Evolutionary conservation across 2,113 vertebrate species (phyloP).

Genomic region (Tenrec ecaudatus): DNA sequence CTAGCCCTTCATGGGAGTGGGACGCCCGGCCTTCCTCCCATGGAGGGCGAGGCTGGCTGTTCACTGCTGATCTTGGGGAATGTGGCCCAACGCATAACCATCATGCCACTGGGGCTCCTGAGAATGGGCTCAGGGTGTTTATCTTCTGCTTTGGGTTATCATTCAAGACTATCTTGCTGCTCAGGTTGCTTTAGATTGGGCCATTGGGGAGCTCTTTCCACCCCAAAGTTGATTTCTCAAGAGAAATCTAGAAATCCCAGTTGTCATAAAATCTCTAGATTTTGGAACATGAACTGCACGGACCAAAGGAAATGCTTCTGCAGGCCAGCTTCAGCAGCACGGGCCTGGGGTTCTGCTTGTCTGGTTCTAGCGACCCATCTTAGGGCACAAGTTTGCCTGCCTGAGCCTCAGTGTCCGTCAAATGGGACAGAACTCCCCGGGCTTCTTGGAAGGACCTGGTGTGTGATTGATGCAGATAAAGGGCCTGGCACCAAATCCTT

Average conservation of each 20-base stretch:
- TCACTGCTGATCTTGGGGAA: too few species aligned
- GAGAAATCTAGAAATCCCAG: conserved; percentile 20
- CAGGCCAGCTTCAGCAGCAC: background rate
- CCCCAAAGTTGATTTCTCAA: conserved; percentile 18
- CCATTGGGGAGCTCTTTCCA: background rate
- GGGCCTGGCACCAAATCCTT: background rate
- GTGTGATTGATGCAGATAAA: background rate
- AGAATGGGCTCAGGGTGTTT: background rate
- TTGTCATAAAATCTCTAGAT: background rate
- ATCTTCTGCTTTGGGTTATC: conserved; percentile 12
- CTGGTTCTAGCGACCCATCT: background rate
- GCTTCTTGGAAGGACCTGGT: background rate
- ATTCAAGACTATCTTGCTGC: background rate
- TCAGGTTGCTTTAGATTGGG: background rate
- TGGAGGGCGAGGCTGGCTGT: too few species aligned
- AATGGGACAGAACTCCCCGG: background rate
- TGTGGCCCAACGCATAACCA: too few species aligned
- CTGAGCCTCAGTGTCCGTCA: background rate
- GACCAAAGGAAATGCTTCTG: background rate
- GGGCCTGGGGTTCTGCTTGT: background rate
- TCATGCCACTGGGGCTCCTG: too few species aligned
- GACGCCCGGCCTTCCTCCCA: too few species aligned
- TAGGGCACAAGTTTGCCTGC: background rate
- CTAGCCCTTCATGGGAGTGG: too few species aligned
- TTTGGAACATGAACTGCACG: background rate